Evolutionary conservation across 23 tunicate genomes (phyloP), one percentile per base, ranked within the genome.

Genomic region (Clavelina lepadiformis): DNA sequence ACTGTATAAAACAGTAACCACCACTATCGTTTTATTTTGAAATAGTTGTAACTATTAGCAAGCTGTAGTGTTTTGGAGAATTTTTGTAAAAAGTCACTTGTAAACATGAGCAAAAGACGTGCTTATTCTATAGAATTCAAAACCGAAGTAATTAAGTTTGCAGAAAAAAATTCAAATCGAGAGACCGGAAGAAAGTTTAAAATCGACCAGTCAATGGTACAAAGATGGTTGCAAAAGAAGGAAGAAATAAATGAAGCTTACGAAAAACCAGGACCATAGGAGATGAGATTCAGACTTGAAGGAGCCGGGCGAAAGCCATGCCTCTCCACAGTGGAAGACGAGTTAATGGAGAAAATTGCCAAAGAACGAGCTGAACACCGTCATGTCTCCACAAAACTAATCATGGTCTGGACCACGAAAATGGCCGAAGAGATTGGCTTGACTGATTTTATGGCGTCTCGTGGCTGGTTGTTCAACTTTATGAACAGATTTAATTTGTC

Each of bases 311-410:
- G n/a, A n/a, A n/a, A n/a, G n/a, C n/a, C n/a, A n/a, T 24, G 65
- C 65, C 35, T 59, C 35, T 59, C 65, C n/a, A 26, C 51, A 63
- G 35, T 67, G 5, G 81, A 75, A 67, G 82, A 55, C 44, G 62
- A 77, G 50, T 77, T 68, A 33, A 68, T 77, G 66, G 56, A 68
- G 58, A 77, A 77, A 54, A 68, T 55, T 68, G 75, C 77, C 46
- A 33, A 68, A 8, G 75, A 57, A 23, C 83, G 57, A 67, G 68
- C 28, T 35, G 38, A 68, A 68, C 75, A 77, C 46, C 76, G 33
- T 67, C 76, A 67, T 45, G 76, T 77, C 77, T 77, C 83, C 68
- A 27, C 75, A 0, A 77, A 68, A 56, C 41, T 77, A 44, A 77
- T 77, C 37, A 54, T 1, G 32, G 68, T 57, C 33, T 69, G 83